Evolutionary conservation across 2,797 vertebrate species (phyloP).

Genomic region (Danio jaintianensis): DNA sequence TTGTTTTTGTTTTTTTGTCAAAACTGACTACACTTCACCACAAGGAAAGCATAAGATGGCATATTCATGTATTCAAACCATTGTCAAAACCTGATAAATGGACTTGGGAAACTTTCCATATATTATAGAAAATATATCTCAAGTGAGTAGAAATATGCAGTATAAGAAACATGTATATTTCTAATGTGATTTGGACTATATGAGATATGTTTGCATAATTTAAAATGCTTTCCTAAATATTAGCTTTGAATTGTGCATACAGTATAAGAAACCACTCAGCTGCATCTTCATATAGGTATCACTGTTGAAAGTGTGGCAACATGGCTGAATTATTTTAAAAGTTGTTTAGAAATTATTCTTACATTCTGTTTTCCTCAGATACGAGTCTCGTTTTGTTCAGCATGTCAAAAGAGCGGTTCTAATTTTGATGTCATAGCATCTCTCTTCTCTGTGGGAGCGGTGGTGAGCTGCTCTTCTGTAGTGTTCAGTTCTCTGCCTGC

Average conservation of each 20-base stretch:
- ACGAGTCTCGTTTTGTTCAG: constrained; percentile 3
- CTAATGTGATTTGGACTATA: too few species aligned
- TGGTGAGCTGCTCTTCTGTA: constrained; percentile 43
- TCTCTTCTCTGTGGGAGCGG: constrained; percentile 6
- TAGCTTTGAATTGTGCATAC: neutral
- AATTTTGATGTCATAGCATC: constrained; percentile 38
- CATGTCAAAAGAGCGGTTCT: neutral
- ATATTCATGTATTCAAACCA: too few species aligned
- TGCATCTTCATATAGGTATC: neutral
- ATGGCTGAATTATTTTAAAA: neutral
- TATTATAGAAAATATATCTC: too few species aligned
- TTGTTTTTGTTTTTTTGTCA: too few species aligned
- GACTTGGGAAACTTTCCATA: too few species aligned
- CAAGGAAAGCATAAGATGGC: too few species aligned
- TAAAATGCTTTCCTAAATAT: too few species aligned
- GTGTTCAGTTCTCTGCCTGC: constrained; percentile 47
- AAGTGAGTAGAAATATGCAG: too few species aligned
- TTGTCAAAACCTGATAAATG: too few species aligned
- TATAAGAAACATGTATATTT: too few species aligned
- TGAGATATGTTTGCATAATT: too few species aligned
- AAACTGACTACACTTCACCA: too few species aligned
- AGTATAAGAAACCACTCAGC: neutral
- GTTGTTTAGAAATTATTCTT: neutral
- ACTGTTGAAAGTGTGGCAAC: neutral
- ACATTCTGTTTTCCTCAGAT: neutral